Evolutionary conservation across 1,140 invertebrate genomes (phyloP).

Genomic region (Homarus americanus): DNA sequence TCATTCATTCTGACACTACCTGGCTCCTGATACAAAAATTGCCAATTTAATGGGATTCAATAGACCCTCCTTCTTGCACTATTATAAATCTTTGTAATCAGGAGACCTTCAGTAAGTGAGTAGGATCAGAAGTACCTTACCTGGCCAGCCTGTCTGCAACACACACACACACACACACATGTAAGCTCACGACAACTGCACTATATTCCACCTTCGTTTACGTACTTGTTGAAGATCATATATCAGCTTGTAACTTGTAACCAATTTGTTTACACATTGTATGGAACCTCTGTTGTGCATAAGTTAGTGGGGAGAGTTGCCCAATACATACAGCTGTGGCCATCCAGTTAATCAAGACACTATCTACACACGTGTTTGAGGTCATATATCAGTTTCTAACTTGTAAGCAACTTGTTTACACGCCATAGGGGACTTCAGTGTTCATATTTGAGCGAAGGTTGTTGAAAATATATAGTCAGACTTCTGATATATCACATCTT

Average conservation of each 20-base stretch:
- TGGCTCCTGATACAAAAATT: conserved; percentile 37
- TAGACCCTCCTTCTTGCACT: neutral
- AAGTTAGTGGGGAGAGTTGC: no score
- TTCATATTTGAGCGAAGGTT: conserved; percentile 13
- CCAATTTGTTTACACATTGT: conserved; percentile 33
- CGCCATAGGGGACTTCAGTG: neutral
- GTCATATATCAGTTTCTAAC: neutral
- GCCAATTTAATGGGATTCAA: neutral
- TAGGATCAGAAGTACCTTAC: no score
- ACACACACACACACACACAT: neutral
- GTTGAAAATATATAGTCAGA: no score
- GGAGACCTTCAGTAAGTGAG: neutral
- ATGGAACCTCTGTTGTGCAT: neutral
- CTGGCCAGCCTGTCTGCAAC: no score
- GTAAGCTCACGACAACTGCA: no score
- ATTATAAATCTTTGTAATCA: neutral
- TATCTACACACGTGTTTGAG: no score
- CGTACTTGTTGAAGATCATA: no score
- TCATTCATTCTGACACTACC: conserved; percentile 48
- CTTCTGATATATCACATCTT: no score
- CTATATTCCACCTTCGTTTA: neutral
- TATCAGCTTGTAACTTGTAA: conserved; percentile 3
- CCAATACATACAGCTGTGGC: no score
- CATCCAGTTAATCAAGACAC: no score
- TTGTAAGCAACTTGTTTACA: conserved; percentile 32